Conservation (phyloP, 2,888 invertebrate genomes). For the Hirtodrosophila trivittata region DNA sequence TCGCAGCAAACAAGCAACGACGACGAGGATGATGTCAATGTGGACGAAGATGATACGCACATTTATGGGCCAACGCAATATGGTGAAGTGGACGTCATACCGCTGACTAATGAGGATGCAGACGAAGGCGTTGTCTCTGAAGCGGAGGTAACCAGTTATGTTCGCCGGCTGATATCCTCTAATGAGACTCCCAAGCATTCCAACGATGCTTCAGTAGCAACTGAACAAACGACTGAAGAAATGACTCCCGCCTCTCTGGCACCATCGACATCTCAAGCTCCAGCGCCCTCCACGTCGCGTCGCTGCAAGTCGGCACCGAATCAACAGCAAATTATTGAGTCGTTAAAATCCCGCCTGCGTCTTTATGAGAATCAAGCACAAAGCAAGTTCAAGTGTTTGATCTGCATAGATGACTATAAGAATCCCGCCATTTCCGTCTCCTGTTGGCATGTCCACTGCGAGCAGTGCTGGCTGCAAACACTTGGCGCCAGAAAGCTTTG, state of each 20-base stretch:
- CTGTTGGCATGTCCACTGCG: constrained; percentile 98
- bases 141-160: constrained; percentile 79
- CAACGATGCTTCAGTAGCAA: constrained; percentile 22
- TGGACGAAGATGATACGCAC: constrained; percentile 94
- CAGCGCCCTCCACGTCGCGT: constrained; percentile 34
- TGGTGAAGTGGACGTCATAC: constrained; percentile 88
- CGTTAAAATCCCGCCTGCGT: constrained; percentile 90
- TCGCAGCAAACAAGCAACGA: constrained; percentile 80
- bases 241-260: constrained; percentile 11
- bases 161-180: constrained; percentile 79
- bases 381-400: constrained; percentile 92
- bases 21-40: constrained; percentile 90
- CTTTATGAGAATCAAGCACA: constrained; percentile 88
- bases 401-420: constrained; percentile 93
- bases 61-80: constrained; percentile 94
- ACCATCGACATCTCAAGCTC: constrained; percentile 38
- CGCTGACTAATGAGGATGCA: constrained; percentile 84
- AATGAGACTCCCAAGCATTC: constrained; percentile 56
- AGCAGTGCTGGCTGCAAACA: constrained; percentile 90
- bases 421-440: constrained; percentile 96
- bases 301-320: constrained; percentile 45
- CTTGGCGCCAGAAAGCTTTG: constrained; percentile 94
- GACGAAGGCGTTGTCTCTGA: constrained; percentile 83
- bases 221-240: constrained; percentile 31
- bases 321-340: constrained; percentile 86